A percentile compares a stretch with the other conserved stretches of the same genome.
phyloP scores from a whole-genome alignment of 2,797 vertebrate species.

The Propithecus perrieri region DNA sequence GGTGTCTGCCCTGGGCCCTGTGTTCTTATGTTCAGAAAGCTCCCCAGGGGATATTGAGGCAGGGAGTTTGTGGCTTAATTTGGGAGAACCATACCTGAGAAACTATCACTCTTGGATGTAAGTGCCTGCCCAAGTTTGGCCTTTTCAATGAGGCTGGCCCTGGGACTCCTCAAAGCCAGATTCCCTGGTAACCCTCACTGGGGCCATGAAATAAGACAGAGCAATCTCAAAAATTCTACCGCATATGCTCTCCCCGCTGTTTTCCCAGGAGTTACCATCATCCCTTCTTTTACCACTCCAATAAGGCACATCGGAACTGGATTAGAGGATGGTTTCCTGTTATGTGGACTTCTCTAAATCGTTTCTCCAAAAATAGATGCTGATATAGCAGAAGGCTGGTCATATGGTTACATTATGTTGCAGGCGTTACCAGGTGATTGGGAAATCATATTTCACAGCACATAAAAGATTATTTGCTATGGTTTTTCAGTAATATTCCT shows the following conservation, averaged over 20 bases:
- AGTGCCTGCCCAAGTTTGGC: not conserved
- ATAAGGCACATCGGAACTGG: rapidly evolving
- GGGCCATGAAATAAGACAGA: not conserved
- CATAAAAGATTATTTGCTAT: not conserved
- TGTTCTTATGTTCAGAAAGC: not conserved
- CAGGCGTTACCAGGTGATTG: not conserved
- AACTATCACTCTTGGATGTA: not conserved
- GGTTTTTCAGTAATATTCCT: not conserved
- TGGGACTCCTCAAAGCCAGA: not conserved
- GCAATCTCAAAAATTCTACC: not conserved
- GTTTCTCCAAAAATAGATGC: not conserved
- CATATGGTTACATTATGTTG: not conserved
- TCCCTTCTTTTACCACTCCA: not conserved
- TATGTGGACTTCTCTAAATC: not conserved
- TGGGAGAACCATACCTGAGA: not conserved
- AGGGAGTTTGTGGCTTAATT: not conserved
- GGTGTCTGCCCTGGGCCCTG: not conserved
- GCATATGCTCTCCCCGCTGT: not conserved
- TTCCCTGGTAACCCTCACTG: not conserved
- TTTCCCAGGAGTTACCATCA: not conserved
- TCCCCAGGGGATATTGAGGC: not conserved
- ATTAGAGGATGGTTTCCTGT: not conserved
- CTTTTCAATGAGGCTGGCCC: not conserved
- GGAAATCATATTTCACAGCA: not conserved
- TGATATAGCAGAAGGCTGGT: not conserved